phyloP scores from a whole-genome alignment of 2,113 vertebrate genomes.

The Pluvianellus socialis region DNA sequence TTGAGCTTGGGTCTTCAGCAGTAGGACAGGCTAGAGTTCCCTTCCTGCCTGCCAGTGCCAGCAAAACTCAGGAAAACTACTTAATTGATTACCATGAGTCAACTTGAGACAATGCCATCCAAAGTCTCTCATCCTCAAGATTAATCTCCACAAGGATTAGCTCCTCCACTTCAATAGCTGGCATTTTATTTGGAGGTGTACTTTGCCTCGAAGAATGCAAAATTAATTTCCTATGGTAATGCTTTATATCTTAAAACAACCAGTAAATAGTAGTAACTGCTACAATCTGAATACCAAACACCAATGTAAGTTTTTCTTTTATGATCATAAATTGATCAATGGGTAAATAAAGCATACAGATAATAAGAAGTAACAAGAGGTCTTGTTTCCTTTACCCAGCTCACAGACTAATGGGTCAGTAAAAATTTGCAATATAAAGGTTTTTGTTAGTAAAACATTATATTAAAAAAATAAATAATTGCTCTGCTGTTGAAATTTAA shows the following conservation, averaged over 20 bases:
- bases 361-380: background rate
- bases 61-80: background rate
- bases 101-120: background rate
- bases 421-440: background rate
- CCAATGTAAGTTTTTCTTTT: background rate
- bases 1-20: background rate
- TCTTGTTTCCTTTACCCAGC: background rate
- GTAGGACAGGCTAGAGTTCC: background rate
- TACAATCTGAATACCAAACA: background rate
- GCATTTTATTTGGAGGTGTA: background rate
- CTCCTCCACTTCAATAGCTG: background rate
- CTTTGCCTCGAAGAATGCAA: background rate
- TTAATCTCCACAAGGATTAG: background rate
- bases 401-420: background rate
- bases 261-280: background rate
- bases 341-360: background rate
- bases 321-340: background rate
- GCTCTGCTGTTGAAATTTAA: background rate
- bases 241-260: background rate
- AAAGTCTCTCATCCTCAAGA: background rate
- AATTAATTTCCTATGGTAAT: background rate
- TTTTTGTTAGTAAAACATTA: background rate
- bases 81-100: background rate
- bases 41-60: background rate
- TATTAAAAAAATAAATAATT: background rate